Percentiles rank a stretch among this genome's conserved stretches.
phyloP scores from a whole-genome alignment of 1,140 invertebrate species.

The Carcinoscorpius rotundicauda region DNA sequence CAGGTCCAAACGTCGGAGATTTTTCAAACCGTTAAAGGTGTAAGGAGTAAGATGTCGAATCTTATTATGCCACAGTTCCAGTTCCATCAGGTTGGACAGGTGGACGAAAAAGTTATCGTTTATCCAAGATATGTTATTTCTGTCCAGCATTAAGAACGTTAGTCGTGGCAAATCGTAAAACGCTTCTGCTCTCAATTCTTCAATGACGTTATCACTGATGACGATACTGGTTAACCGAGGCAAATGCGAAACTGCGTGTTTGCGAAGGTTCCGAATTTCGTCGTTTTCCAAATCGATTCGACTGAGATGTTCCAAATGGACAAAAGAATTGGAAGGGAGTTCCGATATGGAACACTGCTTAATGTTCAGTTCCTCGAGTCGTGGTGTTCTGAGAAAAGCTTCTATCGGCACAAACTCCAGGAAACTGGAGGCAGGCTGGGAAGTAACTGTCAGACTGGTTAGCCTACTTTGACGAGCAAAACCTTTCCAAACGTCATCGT shows the following conservation, averaged over 20 bases:
- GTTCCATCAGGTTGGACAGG: conserved; percentile 10
- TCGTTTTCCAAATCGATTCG: conserved; percentile 7
- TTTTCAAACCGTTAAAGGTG: conserved; percentile 11
- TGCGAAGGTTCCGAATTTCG: conserved; percentile 29
- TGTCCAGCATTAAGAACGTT: conserved; percentile 7
- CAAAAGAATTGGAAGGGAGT: neutral
- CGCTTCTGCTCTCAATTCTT: conserved; percentile 44
- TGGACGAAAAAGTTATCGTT: conserved; percentile 7
- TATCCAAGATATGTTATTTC: conserved; percentile 12
- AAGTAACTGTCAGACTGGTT: neutral
- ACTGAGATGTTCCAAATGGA: conserved; percentile 1
- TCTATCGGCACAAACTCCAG: conserved; percentile 2
- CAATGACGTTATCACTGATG: conserved; percentile 82
- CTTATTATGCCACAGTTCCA: conserved; percentile 9
- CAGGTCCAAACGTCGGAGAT: conserved; percentile 8
- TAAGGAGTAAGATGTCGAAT: conserved; percentile 9
- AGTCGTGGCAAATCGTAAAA: conserved; percentile 5
- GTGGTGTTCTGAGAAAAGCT: neutral
- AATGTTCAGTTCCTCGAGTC: conserved; percentile 2
- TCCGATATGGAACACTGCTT: conserved; percentile 6
- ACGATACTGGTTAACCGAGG: conserved; percentile 74
- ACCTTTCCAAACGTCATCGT: conserved; percentile 4
- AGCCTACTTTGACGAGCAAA: conserved; percentile 1
- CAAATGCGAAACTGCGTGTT: conserved; percentile 80
- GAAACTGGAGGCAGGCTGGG: neutral